Evolutionary conservation across 2,888 invertebrate species (phyloP).

Genomic region (Agrotis ipsilon): DNA sequence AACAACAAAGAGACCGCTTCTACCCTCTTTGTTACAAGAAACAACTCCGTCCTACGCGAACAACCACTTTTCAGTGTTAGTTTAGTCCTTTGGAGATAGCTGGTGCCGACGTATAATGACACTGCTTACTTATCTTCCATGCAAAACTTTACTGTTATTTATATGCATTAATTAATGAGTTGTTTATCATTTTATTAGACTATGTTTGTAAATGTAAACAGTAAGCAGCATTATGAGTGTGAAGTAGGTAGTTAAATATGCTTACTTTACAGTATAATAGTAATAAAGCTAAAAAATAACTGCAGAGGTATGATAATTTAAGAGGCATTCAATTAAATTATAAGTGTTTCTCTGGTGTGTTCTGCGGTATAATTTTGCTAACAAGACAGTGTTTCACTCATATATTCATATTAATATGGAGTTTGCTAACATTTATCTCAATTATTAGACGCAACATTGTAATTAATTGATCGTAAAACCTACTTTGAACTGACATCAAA

Average conservation of each 20-base stretch:
- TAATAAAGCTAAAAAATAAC: slow-evolving; percentile 1
- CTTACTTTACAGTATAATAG: slow-evolving; percentile 1
- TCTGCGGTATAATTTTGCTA: not conserved
- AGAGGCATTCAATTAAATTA: not conserved
- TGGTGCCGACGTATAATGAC: slow-evolving; percentile 69
- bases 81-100: slow-evolving; percentile 78
- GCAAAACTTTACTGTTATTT: slow-evolving; percentile 24
- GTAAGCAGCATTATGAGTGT: not conserved
- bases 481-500: slow-evolving; percentile 40
- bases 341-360: not conserved
- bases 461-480: slow-evolving; percentile 43
- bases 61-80: slow-evolving; percentile 84
- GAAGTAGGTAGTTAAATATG: not conserved
- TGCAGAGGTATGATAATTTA: not conserved
- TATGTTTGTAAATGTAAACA: slow-evolving; percentile 7
- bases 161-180: slow-evolving; percentile 26
- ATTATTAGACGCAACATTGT: slow-evolving; percentile 20
- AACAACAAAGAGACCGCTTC: slow-evolving; percentile 89
- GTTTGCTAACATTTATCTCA: slow-evolving; percentile 1
- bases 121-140: slow-evolving; percentile 66
- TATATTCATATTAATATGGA: slow-evolving; percentile 1
- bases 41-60: slow-evolving; percentile 82
- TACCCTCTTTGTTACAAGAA: slow-evolving; percentile 90
- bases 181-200: slow-evolving; percentile 10
- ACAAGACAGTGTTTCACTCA: not conserved